phyloP scores from a whole-genome alignment of 2,797 vertebrate genomes.

The Cynopterus sphinx region DNA sequence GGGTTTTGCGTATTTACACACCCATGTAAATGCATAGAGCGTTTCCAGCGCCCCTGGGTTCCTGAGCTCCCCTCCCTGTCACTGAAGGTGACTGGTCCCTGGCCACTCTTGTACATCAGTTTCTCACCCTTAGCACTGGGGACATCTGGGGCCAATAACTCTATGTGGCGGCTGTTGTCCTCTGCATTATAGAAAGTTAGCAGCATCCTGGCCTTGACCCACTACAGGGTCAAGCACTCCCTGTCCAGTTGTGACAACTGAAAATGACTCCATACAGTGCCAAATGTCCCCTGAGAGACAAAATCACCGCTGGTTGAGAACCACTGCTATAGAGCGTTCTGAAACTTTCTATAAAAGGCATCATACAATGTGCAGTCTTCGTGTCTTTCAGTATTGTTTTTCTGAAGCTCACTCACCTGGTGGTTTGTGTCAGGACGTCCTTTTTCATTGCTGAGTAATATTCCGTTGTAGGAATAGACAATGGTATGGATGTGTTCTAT shows the following conservation, averaged over 20 bases:
- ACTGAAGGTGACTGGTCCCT: not conserved
- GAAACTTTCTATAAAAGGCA: not conserved
- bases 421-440: not conserved
- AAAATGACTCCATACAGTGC: not conserved
- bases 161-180: too few species aligned
- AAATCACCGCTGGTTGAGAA: not conserved
- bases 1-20: not conserved
- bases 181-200: not conserved
- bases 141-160: not conserved
- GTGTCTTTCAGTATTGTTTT: accelerated
- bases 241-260: not conserved
- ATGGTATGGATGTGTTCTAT: accelerated
- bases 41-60: not conserved
- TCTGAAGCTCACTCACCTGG: not conserved
- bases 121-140: accelerated
- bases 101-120: accelerated
- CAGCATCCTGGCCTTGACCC: not conserved
- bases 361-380: accelerated
- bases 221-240: too few species aligned
- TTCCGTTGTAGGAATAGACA: accelerated
- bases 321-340: accelerated
- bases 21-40: accelerated
- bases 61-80: not conserved
- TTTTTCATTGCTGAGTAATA: accelerated
- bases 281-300: not conserved